Conservation (phyloP, 2,113 vertebrate species). For the Dolichallabes microphthalmus region DNA sequence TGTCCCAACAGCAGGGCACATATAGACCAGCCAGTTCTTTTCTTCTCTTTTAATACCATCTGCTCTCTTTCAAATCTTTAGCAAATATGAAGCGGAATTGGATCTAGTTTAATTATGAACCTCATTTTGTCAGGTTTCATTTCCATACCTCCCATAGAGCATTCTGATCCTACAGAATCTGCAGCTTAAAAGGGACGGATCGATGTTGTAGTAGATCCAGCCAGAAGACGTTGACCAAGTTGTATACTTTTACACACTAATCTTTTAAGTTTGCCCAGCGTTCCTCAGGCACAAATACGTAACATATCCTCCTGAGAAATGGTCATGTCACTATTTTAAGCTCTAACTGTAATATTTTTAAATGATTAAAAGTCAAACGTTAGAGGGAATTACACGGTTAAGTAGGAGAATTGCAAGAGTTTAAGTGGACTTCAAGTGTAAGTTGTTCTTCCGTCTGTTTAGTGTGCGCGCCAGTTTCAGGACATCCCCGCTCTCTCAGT, state of each 20-base stretch:
- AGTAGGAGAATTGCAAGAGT: background rate
- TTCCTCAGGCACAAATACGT: background rate
- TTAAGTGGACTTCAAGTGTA: conserved; percentile 5
- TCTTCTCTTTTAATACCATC: conserved; percentile 1
- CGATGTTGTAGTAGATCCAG: conserved; percentile 3
- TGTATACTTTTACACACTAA: background rate
- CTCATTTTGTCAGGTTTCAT: background rate
- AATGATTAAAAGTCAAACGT: background rate
- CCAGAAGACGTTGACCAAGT: background rate
- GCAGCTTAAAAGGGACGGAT: background rate
- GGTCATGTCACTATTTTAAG: background rate
- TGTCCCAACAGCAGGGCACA: conserved; percentile 5
- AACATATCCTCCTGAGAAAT: background rate
- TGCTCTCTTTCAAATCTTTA: conserved; percentile 8
- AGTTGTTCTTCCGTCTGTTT: conserved; percentile 1
- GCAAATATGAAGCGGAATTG: background rate
- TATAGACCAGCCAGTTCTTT: conserved; percentile 24
- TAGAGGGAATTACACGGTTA: background rate
- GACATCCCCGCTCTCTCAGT: background rate
- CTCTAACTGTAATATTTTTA: background rate
- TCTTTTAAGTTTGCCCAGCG: background rate
- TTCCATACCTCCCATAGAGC: background rate
- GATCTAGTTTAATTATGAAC: background rate
- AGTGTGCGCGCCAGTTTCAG: background rate
- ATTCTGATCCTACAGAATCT: background rate